A percentile compares a stretch with the other conserved stretches of the same genome.
phyloP scores from a whole-genome alignment of 2,113 vertebrate species.

The Athene cunicularia region DNA sequence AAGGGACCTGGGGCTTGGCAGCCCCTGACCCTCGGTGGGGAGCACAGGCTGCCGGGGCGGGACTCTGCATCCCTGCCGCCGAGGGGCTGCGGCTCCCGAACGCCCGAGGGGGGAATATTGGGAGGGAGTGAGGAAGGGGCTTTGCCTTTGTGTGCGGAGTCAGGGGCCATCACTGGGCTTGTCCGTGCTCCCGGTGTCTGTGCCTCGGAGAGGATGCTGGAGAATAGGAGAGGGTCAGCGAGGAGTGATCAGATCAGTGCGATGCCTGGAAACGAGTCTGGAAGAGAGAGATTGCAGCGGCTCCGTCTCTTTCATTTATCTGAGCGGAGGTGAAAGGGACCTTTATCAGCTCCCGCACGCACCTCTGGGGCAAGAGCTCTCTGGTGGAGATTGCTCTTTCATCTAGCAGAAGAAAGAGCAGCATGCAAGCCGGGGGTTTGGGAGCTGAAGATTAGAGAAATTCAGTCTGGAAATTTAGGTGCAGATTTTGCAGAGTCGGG shows the following conservation, averaged over 20 bases:
- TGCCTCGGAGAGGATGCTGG: background rate
- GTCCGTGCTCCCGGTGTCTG: accelerated
- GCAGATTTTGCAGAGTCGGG: background rate
- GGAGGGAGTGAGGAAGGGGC: background rate
- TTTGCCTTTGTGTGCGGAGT: accelerated
- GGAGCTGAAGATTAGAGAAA: background rate
- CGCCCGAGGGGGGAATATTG: background rate
- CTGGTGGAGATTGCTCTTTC: background rate
- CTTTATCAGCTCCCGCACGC: background rate
- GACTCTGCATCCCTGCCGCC: background rate
- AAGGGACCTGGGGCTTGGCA: background rate
- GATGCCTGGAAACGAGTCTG: background rate
- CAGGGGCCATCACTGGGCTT: accelerated
- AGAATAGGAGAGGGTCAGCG: background rate
- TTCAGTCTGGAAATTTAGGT: background rate
- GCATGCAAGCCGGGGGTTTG: background rate
- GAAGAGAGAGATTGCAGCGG: background rate
- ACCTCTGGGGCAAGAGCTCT: background rate
- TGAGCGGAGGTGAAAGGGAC: background rate
- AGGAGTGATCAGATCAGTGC: background rate
- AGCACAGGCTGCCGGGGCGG: accelerated
- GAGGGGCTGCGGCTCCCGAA: background rate
- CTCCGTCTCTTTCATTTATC: background rate
- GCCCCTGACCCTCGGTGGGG: background rate
- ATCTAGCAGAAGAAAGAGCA: background rate